Evolutionary conservation across 1,140 invertebrate species (phyloP), one percentile per base, ranked within the genome.

Genomic region (Calephelis nemesis): DNA sequence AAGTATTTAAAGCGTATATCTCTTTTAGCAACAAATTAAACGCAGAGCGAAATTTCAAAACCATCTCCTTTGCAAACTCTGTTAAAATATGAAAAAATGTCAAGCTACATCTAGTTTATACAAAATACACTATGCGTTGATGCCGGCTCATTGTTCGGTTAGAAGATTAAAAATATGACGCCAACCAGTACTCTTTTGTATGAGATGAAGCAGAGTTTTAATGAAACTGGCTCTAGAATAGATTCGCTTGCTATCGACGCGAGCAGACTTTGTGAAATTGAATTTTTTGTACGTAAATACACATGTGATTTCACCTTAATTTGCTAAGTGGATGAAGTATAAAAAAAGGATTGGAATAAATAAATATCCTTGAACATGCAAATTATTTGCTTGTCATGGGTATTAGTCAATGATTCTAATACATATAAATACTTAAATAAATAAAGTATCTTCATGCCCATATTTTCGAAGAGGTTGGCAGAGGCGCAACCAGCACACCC

Each of bases 151-250:
- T 67, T 58, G 54, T 58, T 58, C 54, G 54, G 30, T 58, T 58
- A 58, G 54, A 58, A 69, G 68, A 69, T 70, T 70, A 70, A 70
- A 70, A 70, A 39, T 65, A 60, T 65, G 63, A 62, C 47, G 49
- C 54, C 30, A 15, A 12, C 45, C 52, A 47, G 42, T 47, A 63
- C 40, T 65, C 54, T 47, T 70, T 70, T 70, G 68, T 70, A 47
- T 39, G 68, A 64, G 40, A 63, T 8, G n/a, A 52, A 49, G 42
- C n/a, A 58, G 40, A 63, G 67, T 62, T 47, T 63, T 69, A 69
- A 69, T 69, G 67, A 69, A 69, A 69, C 67, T 62, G 63, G 65
- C 13, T 13, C 39, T 8, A 60, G 30, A 62, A 70, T 64, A 54
- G 54, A 65, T 65, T 50, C 52, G 63, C 52, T 65, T 50, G 54